Evolutionary conservation across 1,140 invertebrate species (phyloP), one percentile per base, ranked within the genome.

Genomic region (Pygmarrhopalites habei): DNA sequence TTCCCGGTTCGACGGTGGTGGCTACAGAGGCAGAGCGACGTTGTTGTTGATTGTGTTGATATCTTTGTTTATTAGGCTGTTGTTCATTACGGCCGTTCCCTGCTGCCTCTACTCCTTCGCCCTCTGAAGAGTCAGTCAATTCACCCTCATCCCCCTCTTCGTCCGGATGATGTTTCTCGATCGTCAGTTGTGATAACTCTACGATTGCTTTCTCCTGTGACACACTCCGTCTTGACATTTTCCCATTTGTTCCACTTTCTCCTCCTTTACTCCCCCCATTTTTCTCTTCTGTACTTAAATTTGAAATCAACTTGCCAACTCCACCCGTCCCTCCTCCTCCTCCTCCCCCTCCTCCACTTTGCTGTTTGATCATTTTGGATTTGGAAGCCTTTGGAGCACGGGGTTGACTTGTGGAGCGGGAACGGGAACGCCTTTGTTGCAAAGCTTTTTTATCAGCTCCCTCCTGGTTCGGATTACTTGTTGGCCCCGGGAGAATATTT

Each of bases 401-500:
- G 28, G 57, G 17, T 58, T 32, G 57, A 28, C 26, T 26, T 39
- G 53, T 29, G 15, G 62, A 62, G 30, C 60, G 21, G 32, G 60
- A 41, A 44, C 60, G 35, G 19, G 58, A 39, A 12, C 52, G 56
- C 19, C 63, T 58, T 25, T 46, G 53, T 30, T 55, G 32, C n/a
- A 28, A 17, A 28, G 77, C 77, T 65, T 80, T 76, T 30, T 35
- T 35, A 77, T 76, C n/a, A 77, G 77, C 66, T 77, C 74, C 21
- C 78, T 79, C 73, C 73, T 3, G 41, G 72, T 4, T 75, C 65
- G 5, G 77, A 77, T 7, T 77, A 76, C 56, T 79, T 77, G 53
- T 79, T 79, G 41, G 74, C 72, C 25, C 81, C 78, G 62, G 74
- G 0, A 79, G 77, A 32, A 82, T 66, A 46, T 79, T 78, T 25